These are phyloP conservation scores for Cheilosia impressa DNA, from an alignment of 2,888 invertebrate genomes.

Conservation along the genomic window DNA sequence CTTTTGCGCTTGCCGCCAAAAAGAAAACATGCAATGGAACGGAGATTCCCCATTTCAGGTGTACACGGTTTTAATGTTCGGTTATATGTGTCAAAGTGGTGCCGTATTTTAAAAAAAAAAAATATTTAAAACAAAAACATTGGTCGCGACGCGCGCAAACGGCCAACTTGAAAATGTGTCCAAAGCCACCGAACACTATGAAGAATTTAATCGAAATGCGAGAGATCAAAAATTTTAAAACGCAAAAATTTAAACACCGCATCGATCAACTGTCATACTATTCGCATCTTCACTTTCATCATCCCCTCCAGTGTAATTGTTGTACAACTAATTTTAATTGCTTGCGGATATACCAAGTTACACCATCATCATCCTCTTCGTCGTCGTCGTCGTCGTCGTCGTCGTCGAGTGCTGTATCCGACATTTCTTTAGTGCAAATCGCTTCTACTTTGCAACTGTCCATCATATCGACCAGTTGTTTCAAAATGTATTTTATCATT, in stretches of 20 bases:
- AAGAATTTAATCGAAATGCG: conserved; percentile 48
- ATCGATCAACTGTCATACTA: conserved; percentile 24
- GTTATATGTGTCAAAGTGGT: neutral
- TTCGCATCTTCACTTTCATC: conserved; percentile 23
- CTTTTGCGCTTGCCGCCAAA: conserved; percentile 41
- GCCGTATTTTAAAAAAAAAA: neutral
- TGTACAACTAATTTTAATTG: conserved; percentile 53
- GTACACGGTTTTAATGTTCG: neutral
- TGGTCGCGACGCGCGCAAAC: neutral
- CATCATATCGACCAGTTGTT: conserved; percentile 45
- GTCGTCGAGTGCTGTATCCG: neutral
- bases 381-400: neutral
- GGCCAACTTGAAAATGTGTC: conserved; percentile 19
- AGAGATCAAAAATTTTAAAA: conserved; percentile 63
- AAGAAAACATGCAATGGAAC: neutral
- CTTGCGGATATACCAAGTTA: conserved; percentile 48
- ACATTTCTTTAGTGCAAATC: conserved; percentile 46
- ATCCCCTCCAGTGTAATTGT: conserved; percentile 37
- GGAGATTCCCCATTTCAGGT: neutral
- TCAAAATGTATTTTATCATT: conserved; percentile 57
- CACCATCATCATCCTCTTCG: conserved; percentile 3
- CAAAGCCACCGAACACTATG: conserved; percentile 19
- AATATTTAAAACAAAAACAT: neutral
- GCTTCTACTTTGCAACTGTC: conserved; percentile 45
- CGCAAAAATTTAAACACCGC: conserved; percentile 60